Percentiles rank a stretch among this genome's conserved stretches.
Evolutionary conservation across 2,888 invertebrate genomes (phyloP).

Genomic region (Sussaba pulchella): DNA sequence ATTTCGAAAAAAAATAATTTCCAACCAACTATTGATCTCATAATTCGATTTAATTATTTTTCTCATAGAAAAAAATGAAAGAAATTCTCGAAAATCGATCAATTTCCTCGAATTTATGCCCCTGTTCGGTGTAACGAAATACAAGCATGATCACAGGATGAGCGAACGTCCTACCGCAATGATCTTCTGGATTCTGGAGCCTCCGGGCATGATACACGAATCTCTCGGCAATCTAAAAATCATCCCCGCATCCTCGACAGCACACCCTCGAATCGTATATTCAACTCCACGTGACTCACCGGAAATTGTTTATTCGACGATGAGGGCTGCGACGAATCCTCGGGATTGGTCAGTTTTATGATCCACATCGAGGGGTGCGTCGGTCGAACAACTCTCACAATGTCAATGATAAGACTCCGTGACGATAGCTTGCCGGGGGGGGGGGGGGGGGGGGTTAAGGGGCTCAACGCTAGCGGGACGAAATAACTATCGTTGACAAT

Average conservation of each 20-base stretch:
- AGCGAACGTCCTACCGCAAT: not conserved
- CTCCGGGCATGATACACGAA: not conserved
- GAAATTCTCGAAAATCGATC: too few relatives aligned
- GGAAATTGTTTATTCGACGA: not conserved
- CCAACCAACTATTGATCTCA: too few relatives aligned
- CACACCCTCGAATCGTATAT: constrained; percentile 23
- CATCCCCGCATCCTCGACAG: not conserved
- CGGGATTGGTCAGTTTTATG: constrained; percentile 22
- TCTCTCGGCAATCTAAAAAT: not conserved
- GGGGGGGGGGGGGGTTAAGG: too few relatives aligned
- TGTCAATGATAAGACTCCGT: constrained; percentile 1
- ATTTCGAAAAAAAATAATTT: too few relatives aligned
- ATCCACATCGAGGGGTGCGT: constrained; percentile 1
- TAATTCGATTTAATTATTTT: too few relatives aligned
- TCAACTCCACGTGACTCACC: constrained; percentile 32
- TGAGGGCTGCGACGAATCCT: not conserved
- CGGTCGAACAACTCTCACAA: not conserved
- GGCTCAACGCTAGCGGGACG: too few relatives aligned
- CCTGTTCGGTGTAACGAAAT: too few relatives aligned
- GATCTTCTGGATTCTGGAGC: not conserved
- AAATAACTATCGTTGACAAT: too few relatives aligned
- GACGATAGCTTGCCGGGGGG: too few relatives aligned
- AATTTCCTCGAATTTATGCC: too few relatives aligned
- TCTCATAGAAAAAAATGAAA: too few relatives aligned
- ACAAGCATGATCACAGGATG: not conserved